Conservation (phyloP, 2,888 invertebrate genomes). For the Theretra japonica region DNA sequence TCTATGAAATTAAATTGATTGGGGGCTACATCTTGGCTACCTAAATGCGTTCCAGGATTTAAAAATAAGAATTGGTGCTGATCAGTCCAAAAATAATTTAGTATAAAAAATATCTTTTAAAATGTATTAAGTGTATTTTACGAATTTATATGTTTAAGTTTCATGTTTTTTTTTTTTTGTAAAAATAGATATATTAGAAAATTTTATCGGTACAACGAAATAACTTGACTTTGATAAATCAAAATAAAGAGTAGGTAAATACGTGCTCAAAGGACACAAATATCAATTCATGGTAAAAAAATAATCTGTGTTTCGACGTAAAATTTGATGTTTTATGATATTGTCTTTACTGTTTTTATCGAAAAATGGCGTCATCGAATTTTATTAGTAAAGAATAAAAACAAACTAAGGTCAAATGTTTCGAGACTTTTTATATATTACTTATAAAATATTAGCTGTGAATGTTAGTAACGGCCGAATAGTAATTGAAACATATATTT, state of each 20-base stretch:
- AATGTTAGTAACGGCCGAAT: too few relatives aligned
- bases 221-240: neutral
- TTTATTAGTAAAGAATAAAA: too few relatives aligned
- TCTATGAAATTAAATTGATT: neutral
- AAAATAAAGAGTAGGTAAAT: too few relatives aligned
- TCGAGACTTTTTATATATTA: too few relatives aligned
- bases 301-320: neutral
- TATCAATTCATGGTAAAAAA: neutral
- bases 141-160: conserved; percentile 36
- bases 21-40: neutral
- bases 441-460: too few relatives aligned
- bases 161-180: conserved; percentile 31
- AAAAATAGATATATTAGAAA: conserved; percentile 31
- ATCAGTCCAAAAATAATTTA: conserved; percentile 28
- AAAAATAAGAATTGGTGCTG: conserved; percentile 27
- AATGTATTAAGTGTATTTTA: conserved; percentile 33
- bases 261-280: too few relatives aligned
- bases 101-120: neutral
- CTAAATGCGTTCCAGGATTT: conserved; percentile 18
- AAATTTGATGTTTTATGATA: too few relatives aligned
- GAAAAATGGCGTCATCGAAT: too few relatives aligned
- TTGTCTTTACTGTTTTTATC: too few relatives aligned
- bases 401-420: too few relatives aligned
- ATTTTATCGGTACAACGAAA: neutral
- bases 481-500: too few relatives aligned